A percentile compares a stretch with the other conserved stretches of the same genome.
phyloP scores from a whole-genome alignment of 2,888 invertebrate species.

The Yponomeuta plumbellus region DNA sequence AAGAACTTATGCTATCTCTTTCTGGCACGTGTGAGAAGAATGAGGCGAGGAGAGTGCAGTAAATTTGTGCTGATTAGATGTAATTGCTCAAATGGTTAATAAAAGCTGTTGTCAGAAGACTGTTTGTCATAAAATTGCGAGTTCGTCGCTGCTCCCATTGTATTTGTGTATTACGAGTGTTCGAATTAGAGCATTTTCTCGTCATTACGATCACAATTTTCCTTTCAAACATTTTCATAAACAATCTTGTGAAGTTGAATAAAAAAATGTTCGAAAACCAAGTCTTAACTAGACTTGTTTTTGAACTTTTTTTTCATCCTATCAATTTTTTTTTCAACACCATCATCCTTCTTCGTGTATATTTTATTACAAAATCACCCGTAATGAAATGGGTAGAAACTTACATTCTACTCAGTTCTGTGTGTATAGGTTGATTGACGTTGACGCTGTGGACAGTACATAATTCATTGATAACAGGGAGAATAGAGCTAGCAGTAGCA shows the following conservation, averaged over 20 bases:
- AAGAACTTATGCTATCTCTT: constrained; percentile 48
- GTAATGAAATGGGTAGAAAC: neutral
- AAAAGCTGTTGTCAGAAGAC: constrained; percentile 73
- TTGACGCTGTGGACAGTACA: too few species aligned
- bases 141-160: constrained; percentile 38
- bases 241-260: neutral
- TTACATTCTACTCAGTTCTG: neutral
- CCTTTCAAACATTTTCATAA: neutral
- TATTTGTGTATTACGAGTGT: neutral
- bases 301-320: too few species aligned
- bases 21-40: constrained; percentile 35
- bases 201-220: neutral
- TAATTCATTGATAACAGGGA: too few species aligned
- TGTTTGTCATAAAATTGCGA: constrained; percentile 70
- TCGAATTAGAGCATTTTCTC: neutral
- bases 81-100: constrained; percentile 75
- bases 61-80: constrained; percentile 58
- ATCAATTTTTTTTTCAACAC: too few species aligned
- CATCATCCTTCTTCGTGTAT: too few species aligned
- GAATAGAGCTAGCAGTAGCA: too few species aligned
- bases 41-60: constrained; percentile 39
- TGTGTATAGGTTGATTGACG: too few species aligned
- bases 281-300: neutral
- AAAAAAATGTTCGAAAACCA: neutral
- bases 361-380: neutral